These are phyloP conservation scores for Agrilus planipennis DNA, from an alignment of 1,140 invertebrate genomes.

Conservation along the genomic window DNA sequence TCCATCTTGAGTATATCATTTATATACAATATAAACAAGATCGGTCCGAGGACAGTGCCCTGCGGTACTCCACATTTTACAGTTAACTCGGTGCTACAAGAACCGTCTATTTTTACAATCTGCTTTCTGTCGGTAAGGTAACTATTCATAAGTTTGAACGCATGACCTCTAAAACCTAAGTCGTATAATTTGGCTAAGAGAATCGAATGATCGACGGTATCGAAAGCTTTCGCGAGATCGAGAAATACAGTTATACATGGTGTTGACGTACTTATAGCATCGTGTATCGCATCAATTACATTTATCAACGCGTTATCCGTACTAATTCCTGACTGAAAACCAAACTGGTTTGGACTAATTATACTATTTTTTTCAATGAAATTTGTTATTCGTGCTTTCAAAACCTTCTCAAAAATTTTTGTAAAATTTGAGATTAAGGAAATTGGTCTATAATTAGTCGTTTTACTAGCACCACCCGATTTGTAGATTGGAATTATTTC, in stretches of 20 bases:
- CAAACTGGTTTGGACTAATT: not conserved
- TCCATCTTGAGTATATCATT: no score
- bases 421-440: no score
- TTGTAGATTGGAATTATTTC: no score
- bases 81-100: no score
- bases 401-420: not conserved
- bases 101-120: no score
- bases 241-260: not conserved
- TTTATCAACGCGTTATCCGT: not conserved
- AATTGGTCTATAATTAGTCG: no score
- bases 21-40: no score
- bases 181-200: constrained; percentile 4
- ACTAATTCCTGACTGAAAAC: not conserved
- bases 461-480: no score
- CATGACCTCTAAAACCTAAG: constrained; percentile 5
- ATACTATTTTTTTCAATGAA: constrained; percentile 1
- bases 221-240: constrained; percentile 10
- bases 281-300: not conserved
- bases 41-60: no score
- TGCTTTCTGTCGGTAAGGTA: constrained; percentile 8
- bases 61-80: no score
- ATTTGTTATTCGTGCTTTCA: not conserved
- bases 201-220: constrained; percentile 5
- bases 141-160: constrained; percentile 1
- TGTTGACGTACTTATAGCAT: not conserved